Evolutionary conservation across 2,888 invertebrate species (phyloP).

Genomic region (Parnassius orleans): DNA sequence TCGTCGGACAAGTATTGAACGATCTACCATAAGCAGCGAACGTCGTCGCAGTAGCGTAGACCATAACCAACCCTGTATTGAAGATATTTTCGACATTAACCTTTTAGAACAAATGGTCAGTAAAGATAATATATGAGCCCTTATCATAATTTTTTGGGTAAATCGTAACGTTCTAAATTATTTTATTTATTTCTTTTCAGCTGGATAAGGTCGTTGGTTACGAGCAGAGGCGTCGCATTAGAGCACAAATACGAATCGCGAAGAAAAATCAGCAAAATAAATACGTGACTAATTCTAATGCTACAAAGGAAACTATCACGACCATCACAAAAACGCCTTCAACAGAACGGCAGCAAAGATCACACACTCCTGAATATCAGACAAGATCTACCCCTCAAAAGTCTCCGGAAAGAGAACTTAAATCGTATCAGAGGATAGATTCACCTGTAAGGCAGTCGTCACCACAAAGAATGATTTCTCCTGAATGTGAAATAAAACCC

Average conservation of each 20-base stretch:
- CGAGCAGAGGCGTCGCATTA: slow-evolving; percentile 87
- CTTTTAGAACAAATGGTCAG: slow-evolving; percentile 86
- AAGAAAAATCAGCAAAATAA: slow-evolving; percentile 80
- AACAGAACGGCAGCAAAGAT: slow-evolving; percentile 34
- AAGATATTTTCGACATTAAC: slow-evolving; percentile 86
- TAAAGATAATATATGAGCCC: slow-evolving; percentile 32
- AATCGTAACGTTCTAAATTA: neutral
- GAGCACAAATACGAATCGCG: slow-evolving; percentile 88
- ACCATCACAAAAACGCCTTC: slow-evolving; percentile 42
- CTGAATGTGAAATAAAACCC: slow-evolving; percentile 39
- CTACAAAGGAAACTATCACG: slow-evolving; percentile 44
- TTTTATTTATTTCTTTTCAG: slow-evolving; percentile 63
- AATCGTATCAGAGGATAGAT: slow-evolving; percentile 40
- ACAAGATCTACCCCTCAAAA: slow-evolving; percentile 32
- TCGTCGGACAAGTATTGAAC: slow-evolving; percentile 79
- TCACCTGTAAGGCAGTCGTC: slow-evolving; percentile 47
- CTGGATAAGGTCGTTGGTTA: slow-evolving; percentile 88
- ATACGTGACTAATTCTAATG: slow-evolving; percentile 44
- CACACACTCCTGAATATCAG: slow-evolving; percentile 49
- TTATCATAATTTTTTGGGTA: too few species aligned
- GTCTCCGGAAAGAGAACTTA: slow-evolving; percentile 46
- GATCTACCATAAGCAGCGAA: slow-evolving; percentile 67
- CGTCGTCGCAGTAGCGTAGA: slow-evolving; percentile 72
- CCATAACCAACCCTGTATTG: slow-evolving; percentile 81
- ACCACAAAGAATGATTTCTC: slow-evolving; percentile 31